Evolutionary conservation across 2,113 vertebrate genomes (phyloP).

Genomic region (Gracilinanus agilis): DNA sequence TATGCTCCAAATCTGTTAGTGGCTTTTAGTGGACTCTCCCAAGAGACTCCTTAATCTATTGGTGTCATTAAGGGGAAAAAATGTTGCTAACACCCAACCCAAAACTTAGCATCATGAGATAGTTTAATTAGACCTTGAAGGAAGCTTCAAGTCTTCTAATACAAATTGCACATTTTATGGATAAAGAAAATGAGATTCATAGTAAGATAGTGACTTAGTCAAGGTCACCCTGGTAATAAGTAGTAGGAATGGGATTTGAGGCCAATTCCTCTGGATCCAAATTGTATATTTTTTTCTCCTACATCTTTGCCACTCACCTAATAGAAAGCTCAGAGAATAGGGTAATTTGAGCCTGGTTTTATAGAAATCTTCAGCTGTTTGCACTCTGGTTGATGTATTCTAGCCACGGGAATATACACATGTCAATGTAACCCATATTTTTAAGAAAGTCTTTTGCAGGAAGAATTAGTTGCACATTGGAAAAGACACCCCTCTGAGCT

Average conservation of each 20-base stretch:
- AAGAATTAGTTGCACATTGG: background rate
- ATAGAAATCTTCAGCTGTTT: background rate
- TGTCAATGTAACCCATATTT: background rate
- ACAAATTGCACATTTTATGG: background rate
- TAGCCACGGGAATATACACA: slow-evolving; percentile 32
- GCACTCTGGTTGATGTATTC: background rate
- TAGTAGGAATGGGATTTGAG: background rate
- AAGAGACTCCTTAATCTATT: background rate
- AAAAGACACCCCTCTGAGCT: background rate
- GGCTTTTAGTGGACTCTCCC: background rate
- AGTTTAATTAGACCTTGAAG: background rate
- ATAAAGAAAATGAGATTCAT: background rate
- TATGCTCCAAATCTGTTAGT: background rate
- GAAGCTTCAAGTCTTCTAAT: background rate
- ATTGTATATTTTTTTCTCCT: background rate
- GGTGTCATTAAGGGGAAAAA: background rate
- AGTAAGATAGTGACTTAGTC: background rate
- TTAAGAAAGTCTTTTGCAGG: background rate
- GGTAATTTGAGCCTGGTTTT: background rate
- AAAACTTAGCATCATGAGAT: background rate
- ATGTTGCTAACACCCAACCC: background rate
- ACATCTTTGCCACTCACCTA: background rate
- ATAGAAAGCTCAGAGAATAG: background rate
- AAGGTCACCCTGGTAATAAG: background rate
- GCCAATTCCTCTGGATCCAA: background rate